Conservation (phyloP, 2,888 invertebrate species). For the Caenorhabditis uteleia region DNA sequence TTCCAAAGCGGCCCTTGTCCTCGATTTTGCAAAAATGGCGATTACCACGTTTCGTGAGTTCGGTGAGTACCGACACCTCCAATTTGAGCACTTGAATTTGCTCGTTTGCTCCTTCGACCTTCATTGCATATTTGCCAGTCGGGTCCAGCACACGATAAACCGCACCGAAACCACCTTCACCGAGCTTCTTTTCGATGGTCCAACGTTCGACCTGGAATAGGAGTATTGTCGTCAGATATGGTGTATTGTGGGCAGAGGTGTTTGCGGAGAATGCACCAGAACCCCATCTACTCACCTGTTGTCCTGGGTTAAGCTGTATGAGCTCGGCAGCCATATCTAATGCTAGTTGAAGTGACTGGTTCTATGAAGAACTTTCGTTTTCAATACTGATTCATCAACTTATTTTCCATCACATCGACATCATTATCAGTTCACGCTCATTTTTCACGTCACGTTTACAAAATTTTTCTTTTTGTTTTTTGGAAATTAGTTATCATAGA, state of each 20-base stretch:
- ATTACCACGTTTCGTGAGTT: constrained; percentile 53
- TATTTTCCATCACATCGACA: too few relatives aligned
- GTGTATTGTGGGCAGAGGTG: not conserved
- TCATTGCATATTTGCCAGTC: constrained; percentile 61
- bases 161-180: constrained; percentile 62
- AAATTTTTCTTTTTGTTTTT: too few relatives aligned
- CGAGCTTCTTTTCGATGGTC: constrained; percentile 62
- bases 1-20: constrained; percentile 60
- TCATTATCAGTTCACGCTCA: too few relatives aligned
- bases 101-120: constrained; percentile 55
- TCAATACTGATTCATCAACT: too few relatives aligned
- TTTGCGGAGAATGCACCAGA: not conserved
- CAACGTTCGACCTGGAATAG: constrained; percentile 55
- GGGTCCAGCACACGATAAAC: constrained; percentile 59
- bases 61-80: constrained; percentile 61
- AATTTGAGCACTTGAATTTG: constrained; percentile 59
- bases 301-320: constrained; percentile 56
- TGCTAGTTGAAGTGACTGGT: too few relatives aligned
- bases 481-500: too few relatives aligned
- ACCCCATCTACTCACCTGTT: constrained; percentile 43
- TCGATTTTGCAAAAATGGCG: constrained; percentile 64
- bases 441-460: too few relatives aligned
- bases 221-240: not conserved
- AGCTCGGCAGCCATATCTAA: constrained; percentile 52
- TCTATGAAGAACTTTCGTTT: too few relatives aligned